Evolutionary conservation across 1,140 invertebrate genomes (phyloP).

Genomic region (Listronotus bonariensis): DNA sequence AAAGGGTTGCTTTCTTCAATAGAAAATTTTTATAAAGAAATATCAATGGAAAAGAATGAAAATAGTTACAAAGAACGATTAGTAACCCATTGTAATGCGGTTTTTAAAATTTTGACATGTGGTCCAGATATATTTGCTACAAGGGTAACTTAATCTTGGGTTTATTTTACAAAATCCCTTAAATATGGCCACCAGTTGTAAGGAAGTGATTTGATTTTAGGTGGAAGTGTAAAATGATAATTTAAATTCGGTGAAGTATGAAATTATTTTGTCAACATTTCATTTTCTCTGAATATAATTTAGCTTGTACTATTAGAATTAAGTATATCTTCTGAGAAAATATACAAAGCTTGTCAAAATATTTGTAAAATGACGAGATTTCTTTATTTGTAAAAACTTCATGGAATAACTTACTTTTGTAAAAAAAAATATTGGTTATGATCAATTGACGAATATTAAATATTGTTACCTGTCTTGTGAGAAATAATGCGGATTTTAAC

Average conservation of each 20-base stretch:
- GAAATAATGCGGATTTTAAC: too few species aligned
- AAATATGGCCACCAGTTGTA: constrained; percentile 11
- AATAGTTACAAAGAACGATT: constrained; percentile 29
- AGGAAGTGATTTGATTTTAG: constrained; percentile 8
- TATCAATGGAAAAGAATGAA: constrained; percentile 19
- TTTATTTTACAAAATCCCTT: constrained; percentile 12
- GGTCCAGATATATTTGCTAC: constrained; percentile 5
- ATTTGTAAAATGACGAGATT: background rate
- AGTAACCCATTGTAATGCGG: constrained; percentile 23
- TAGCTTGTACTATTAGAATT: background rate
- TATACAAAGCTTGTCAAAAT: background rate
- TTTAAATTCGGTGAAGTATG: constrained; percentile 23
- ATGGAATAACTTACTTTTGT: too few species aligned
- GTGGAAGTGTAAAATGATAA: constrained; percentile 19
- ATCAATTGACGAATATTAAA: too few species aligned
- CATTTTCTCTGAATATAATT: background rate
- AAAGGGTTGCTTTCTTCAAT: constrained; percentile 26
- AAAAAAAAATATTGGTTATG: too few species aligned
- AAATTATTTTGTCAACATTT: constrained; percentile 33
- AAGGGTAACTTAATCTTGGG: constrained; percentile 23
- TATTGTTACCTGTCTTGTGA: too few species aligned
- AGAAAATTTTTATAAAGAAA: constrained; percentile 19
- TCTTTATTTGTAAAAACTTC: too few species aligned
- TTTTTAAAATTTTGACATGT: constrained; percentile 33
- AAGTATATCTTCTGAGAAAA: too few species aligned